These are phyloP conservation scores for Ichneumoninae sp. DNA, from an alignment of 2,888 invertebrate species.

Conservation along the genomic window DNA sequence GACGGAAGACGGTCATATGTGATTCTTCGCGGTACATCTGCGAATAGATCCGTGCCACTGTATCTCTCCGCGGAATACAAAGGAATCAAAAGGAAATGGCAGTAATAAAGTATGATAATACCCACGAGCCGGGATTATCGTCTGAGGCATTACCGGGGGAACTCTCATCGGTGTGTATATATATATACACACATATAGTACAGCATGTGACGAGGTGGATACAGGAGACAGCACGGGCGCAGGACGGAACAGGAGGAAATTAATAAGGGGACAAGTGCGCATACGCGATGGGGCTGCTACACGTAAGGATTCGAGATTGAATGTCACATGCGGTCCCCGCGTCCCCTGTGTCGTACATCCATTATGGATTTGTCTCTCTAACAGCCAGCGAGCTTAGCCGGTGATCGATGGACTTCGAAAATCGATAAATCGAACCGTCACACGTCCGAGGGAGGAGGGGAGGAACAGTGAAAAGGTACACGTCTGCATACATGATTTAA, in stretches of 20 bases:
- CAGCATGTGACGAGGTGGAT: constrained; percentile 1
- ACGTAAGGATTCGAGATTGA: constrained; percentile 61
- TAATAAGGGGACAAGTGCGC: constrained; percentile 53
- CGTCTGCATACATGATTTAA: constrained; percentile 48
- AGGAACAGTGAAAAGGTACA: constrained; percentile 16
- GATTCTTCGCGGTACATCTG: constrained; percentile 18
- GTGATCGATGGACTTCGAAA: constrained; percentile 62
- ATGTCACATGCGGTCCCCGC: constrained; percentile 45
- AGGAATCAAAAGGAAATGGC: constrained; percentile 42
- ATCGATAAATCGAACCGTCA: constrained; percentile 59
- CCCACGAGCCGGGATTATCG: constrained; percentile 49
- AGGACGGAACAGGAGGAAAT: constrained; percentile 41
- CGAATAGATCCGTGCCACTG: background rate
- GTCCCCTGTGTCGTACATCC: constrained; percentile 40
- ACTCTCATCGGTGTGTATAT: background rate
- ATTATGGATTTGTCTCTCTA: constrained; percentile 60
- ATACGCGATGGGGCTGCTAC: constrained; percentile 23
- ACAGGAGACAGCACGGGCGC: constrained; percentile 5
- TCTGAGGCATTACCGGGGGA: constrained; percentile 49
- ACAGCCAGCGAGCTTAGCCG: constrained; percentile 44
- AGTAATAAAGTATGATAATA: constrained; percentile 58
- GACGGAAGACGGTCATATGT: background rate
- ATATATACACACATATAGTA: background rate
- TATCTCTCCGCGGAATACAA: constrained; percentile 1
- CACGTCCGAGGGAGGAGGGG: constrained; percentile 8